Percentiles rank a stretch among this genome's conserved stretches.
phyloP scores from a whole-genome alignment of 2,113 vertebrate species.

The Notothenia rossii region DNA sequence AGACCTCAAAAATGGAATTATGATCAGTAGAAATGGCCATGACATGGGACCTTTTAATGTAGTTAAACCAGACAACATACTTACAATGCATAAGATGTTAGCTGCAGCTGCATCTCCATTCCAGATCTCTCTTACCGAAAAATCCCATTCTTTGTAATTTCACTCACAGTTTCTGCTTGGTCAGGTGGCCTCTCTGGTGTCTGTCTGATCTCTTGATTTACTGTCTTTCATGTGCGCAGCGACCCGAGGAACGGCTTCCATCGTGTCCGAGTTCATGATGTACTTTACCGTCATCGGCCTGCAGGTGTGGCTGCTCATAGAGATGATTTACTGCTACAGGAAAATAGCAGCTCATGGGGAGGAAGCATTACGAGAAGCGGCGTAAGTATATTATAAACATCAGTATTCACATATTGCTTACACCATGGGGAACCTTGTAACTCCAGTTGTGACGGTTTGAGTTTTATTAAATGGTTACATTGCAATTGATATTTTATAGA shows the following conservation, averaged over 20 bases:
- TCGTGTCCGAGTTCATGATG: constrained; percentile 95
- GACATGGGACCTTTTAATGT: no score
- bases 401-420: not conserved
- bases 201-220: constrained; percentile 5
- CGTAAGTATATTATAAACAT: constrained; percentile 80
- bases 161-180: not conserved
- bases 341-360: constrained; percentile 90
- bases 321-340: constrained; percentile 95
- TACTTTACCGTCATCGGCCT: constrained; percentile 93
- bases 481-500: not conserved
- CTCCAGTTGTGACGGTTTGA: not conserved
- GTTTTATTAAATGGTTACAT: not conserved
- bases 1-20: no score
- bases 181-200: not conserved
- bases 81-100: not conserved
- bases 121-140: not conserved
- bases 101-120: not conserved
- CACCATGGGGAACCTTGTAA: not conserved
- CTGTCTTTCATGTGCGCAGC: constrained; percentile 71
- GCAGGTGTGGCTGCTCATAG: constrained; percentile 92
- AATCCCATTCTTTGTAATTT: not conserved
- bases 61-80: no score
- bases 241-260: constrained; percentile 89
- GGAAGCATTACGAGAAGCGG: constrained; percentile 88
- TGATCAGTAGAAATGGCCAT: no score